These are phyloP conservation scores for Etheostoma spectabile DNA, from an alignment of 2,113 vertebrate genomes.

Conservation along the genomic window DNA sequence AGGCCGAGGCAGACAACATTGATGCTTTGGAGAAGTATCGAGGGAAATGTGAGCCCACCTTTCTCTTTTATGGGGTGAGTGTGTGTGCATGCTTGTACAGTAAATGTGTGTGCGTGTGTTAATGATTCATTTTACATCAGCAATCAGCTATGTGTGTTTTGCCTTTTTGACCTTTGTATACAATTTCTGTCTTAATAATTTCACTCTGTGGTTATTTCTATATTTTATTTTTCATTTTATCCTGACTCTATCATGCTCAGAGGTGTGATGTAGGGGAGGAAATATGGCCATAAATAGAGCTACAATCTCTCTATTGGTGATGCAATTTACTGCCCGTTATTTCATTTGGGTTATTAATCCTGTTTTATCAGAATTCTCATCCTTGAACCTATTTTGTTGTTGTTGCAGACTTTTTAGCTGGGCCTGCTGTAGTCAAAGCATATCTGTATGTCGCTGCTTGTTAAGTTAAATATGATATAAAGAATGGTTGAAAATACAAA, in stretches of 20 bases:
- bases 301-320: neutral
- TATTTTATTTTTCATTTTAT: slow-evolving; percentile 5
- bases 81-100: neutral
- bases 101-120: neutral
- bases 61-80: slow-evolving; percentile 94
- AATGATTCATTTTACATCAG: neutral
- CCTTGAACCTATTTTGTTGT: neutral
- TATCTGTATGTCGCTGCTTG: neutral
- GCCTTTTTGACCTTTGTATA: neutral
- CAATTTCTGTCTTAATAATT: neutral
- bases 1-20: slow-evolving; percentile 93
- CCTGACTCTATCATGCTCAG: neutral
- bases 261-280: neutral
- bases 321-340: neutral
- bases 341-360: neutral
- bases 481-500: neutral
- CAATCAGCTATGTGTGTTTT: neutral
- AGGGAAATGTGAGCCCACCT: slow-evolving; percentile 93
- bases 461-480: neutral
- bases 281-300: neutral
- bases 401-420: neutral
- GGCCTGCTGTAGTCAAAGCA: neutral
- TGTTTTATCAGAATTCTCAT: neutral
- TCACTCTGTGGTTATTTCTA: neutral
- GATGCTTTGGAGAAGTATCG: slow-evolving; percentile 90